phyloP scores from a whole-genome alignment of 1,140 invertebrate species.

The Scaptomyza pallida region DNA sequence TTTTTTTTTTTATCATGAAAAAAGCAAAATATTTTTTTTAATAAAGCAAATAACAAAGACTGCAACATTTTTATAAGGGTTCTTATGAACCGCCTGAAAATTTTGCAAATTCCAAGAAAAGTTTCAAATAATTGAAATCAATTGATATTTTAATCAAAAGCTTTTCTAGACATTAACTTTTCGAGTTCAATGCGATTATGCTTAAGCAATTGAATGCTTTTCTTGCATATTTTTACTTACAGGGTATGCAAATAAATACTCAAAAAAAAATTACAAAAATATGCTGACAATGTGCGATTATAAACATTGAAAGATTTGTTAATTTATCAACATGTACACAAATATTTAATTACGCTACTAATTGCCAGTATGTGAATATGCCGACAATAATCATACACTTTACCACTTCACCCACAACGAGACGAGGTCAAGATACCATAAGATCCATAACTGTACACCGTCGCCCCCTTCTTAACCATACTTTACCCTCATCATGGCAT shows the following conservation, averaged over 20 bases:
- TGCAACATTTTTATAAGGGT: no score
- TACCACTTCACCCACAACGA: conserved; percentile 1
- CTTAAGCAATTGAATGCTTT: no score
- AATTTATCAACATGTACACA: conserved; percentile 47
- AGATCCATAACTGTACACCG: background rate
- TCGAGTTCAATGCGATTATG: no score
- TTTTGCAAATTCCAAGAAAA: background rate
- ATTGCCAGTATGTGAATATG: conserved; percentile 51
- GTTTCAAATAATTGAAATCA: background rate
- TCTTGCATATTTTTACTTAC: background rate
- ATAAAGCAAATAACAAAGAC: background rate
- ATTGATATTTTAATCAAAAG: background rate
- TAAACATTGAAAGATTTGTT: background rate
- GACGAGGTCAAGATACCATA: conserved; percentile 66
- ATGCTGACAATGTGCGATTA: conserved; percentile 8
- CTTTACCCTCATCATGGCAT: background rate
- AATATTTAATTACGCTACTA: conserved; percentile 81
- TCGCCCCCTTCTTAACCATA: background rate
- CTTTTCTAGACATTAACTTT: no score
- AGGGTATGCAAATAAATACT: conserved; percentile 16
- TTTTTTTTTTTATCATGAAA: no score
- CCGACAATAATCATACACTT: conserved; percentile 29
- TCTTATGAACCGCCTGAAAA: no score
- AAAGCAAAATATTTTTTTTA: no score
- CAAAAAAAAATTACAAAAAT: conserved; percentile 18